phyloP scores from a whole-genome alignment of 2,888 invertebrate genomes.

The Malachius bipustulatus region DNA sequence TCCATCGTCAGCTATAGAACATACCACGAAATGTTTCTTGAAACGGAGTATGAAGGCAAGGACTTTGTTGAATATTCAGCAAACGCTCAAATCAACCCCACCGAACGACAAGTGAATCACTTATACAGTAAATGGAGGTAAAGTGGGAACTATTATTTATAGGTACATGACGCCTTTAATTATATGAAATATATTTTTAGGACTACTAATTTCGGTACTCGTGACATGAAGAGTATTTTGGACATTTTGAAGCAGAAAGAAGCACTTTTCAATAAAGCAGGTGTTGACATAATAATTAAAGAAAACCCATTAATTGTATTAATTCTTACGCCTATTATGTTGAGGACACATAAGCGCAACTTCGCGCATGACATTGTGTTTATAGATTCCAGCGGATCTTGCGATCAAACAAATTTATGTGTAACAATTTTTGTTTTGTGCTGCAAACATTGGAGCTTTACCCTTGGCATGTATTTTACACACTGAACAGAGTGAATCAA shows the following conservation, averaged over 20 bases:
- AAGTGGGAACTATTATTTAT: neutral
- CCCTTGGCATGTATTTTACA: constrained; percentile 12
- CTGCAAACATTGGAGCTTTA: constrained; percentile 10
- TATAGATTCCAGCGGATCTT: constrained; percentile 14
- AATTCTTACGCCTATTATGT: constrained; percentile 11
- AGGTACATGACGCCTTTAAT: neutral
- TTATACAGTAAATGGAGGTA: constrained; percentile 14
- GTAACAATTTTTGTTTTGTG: constrained; percentile 12
- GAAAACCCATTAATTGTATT: constrained; percentile 11
- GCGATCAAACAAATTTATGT: constrained; percentile 10
- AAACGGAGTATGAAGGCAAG: constrained; percentile 8
- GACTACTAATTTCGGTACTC: constrained; percentile 1
- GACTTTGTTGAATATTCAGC: constrained; percentile 7
- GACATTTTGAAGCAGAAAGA: constrained; percentile 3
- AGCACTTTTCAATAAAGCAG: constrained; percentile 1
- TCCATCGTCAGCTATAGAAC: constrained; percentile 11
- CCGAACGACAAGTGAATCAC: constrained; percentile 12
- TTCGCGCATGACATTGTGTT: constrained; percentile 12
- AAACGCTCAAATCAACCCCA: constrained; percentile 12
- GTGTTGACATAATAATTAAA: constrained; percentile 6
- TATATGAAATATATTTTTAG: constrained; percentile 1
- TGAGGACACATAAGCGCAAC: constrained; percentile 8
- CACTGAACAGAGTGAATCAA: constrained; percentile 11
- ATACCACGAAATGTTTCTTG: constrained; percentile 13
- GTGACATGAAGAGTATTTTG: constrained; percentile 2